Conservation (phyloP, 2,797 vertebrate genomes). For the Eulemur mongoz region DNA sequence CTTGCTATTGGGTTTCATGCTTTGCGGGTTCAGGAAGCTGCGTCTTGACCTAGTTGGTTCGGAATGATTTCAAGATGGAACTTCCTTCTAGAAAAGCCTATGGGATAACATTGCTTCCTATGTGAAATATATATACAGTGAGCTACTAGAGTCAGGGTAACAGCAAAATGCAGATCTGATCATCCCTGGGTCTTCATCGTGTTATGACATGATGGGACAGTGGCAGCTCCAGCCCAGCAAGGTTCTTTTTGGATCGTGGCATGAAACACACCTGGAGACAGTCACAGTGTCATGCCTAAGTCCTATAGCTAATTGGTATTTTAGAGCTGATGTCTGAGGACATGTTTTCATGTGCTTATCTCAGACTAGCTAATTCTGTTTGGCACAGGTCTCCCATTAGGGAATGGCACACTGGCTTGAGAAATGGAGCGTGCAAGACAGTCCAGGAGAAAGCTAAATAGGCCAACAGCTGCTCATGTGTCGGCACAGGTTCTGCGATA, state of each 20-base stretch:
- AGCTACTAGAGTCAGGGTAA: background rate
- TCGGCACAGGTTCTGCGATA: background rate
- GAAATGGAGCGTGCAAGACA: constrained; percentile 10
- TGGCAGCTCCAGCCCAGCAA: background rate
- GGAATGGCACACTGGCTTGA: background rate
- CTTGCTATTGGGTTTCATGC: background rate
- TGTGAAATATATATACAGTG: background rate
- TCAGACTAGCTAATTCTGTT: background rate
- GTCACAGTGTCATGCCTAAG: background rate
- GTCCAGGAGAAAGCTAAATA: background rate
- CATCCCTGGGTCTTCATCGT: background rate
- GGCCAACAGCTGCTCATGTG: background rate
- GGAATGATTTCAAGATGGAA: background rate
- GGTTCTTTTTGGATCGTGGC: background rate
- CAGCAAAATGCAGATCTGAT: background rate
- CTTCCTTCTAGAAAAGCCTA: constrained; percentile 19
- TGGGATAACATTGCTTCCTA: background rate
- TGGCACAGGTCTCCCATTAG: background rate
- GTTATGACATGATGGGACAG: background rate
- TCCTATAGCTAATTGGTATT: background rate
- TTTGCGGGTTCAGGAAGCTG: background rate
- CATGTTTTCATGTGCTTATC: background rate
- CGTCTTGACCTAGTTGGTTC: background rate
- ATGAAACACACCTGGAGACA: background rate
- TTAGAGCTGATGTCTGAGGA: background rate